Conservation (phyloP, 2,113 vertebrate species). For the Cebidichthys violaceus region DNA sequence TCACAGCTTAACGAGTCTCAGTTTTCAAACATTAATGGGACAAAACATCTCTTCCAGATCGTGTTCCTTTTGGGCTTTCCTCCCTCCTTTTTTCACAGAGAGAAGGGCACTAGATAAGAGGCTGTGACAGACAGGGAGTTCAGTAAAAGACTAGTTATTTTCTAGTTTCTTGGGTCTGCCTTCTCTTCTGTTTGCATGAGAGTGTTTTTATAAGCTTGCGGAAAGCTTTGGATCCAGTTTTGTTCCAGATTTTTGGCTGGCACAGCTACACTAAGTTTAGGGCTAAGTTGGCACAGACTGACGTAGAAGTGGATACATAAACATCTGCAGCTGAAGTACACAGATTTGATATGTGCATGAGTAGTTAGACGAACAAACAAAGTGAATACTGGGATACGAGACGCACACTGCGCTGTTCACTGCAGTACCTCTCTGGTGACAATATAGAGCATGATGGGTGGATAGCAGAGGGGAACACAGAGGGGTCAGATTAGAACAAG, state of each 20-base stretch:
- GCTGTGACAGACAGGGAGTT: slow-evolving; percentile 56
- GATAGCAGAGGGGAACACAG: slow-evolving; percentile 10
- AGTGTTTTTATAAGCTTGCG: slow-evolving; percentile 58
- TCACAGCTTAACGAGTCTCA: slow-evolving; percentile 38
- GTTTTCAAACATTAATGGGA: slow-evolving; percentile 53
- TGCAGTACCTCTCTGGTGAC: slow-evolving; percentile 43
- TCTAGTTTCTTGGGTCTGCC: slow-evolving; percentile 56
- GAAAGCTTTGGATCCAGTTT: slow-evolving; percentile 31
- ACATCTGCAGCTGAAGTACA: slow-evolving; percentile 37
- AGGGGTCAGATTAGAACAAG: not conserved
- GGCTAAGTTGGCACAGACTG: slow-evolving; percentile 27
- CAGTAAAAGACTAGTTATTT: slow-evolving; percentile 66
- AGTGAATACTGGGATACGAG: slow-evolving; percentile 30
- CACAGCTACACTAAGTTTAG: slow-evolving; percentile 17
- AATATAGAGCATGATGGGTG: slow-evolving; percentile 14
- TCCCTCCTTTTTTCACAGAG: slow-evolving; percentile 36
- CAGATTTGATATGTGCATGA: slow-evolving; percentile 7
- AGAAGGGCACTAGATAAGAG: slow-evolving; percentile 69
- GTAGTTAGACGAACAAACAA: slow-evolving; percentile 19
- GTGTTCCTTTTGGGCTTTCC: slow-evolving; percentile 47
- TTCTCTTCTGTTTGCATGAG: slow-evolving; percentile 55
- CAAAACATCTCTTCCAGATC: slow-evolving; percentile 60
- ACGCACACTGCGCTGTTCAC: slow-evolving; percentile 6
- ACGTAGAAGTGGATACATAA: slow-evolving; percentile 30
- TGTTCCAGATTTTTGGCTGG: slow-evolving; percentile 41